Evolutionary conservation across 92 coral and sea anemone genomes (phyloP).

Genomic region (Palythoa heliodiscus): DNA sequence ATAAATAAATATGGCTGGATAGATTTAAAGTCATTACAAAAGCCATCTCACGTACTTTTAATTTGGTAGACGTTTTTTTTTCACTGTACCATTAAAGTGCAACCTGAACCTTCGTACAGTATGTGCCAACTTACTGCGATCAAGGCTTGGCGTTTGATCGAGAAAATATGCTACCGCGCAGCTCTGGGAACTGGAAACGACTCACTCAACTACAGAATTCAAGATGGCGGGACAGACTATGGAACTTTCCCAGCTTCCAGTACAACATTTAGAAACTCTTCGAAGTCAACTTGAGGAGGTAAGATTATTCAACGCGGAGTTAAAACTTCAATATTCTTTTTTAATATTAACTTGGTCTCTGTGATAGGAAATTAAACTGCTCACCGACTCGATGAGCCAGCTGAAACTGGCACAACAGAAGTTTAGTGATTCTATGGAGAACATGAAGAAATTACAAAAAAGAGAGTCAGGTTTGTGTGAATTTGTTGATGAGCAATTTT

Average conservation of each 20-base stretch:
- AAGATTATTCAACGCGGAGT: background rate
- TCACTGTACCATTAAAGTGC: too few species aligned
- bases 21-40: too few species aligned
- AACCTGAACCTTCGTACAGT: too few species aligned
- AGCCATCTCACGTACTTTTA: too few species aligned
- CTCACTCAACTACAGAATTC: conserved; percentile 28
- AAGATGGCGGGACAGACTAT: conserved; percentile 87
- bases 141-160: too few species aligned
- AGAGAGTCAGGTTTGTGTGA: conserved; percentile 64
- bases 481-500: background rate
- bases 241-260: conserved; percentile 86
- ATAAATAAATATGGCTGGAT: too few species aligned
- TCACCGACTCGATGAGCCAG: conserved; percentile 89
- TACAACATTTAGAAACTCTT: conserved; percentile 89
- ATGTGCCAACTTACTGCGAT: too few species aligned
- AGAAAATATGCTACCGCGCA: too few species aligned
- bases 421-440: conserved; percentile 89
- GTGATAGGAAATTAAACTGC: conserved; percentile 85
- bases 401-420: conserved; percentile 94
- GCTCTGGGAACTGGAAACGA: background rate
- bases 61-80: too few species aligned
- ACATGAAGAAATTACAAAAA: conserved; percentile 76
- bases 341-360: background rate
- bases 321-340: background rate
- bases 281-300: conserved; percentile 93